Conservation (phyloP, 1,140 invertebrate species). For the Papilio xuthus region DNA sequence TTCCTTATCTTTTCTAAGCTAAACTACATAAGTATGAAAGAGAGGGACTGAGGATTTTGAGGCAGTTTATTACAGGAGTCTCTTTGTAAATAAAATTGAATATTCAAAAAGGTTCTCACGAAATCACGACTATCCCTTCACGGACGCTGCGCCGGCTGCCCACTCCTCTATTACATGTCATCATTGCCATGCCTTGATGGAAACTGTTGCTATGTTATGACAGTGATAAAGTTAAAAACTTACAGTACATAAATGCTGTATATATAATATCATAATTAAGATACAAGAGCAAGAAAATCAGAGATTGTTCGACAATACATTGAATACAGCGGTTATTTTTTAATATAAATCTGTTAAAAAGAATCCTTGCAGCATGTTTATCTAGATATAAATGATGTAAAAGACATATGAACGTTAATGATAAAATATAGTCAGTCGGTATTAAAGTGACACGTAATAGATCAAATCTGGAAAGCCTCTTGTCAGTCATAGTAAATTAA, state of each 20-base stretch:
- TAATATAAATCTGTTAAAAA: neutral
- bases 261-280: no score
- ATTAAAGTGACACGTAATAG: slow-evolving; percentile 45
- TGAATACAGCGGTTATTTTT: neutral
- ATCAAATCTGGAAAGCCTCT: slow-evolving; percentile 42
- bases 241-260: no score
- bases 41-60: slow-evolving; percentile 40
- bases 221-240: neutral
- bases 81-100: slow-evolving; percentile 77
- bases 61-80: slow-evolving; percentile 55
- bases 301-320: no score
- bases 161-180: slow-evolving; percentile 52
- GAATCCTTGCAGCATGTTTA: neutral
- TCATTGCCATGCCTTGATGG: slow-evolving; percentile 3
- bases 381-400: neutral
- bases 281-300: no score
- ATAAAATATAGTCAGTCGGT: neutral
- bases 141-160: slow-evolving; percentile 50
- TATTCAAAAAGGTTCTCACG: slow-evolving; percentile 69
- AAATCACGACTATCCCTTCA: slow-evolving; percentile 69
- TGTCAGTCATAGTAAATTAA: slow-evolving; percentile 54
- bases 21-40: slow-evolving; percentile 41
- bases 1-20: neutral
- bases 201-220: neutral
- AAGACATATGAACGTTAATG: neutral